Base-by-base conservation (phyloP, 2,888 invertebrate genomes). In the Tipula confusa region DNA sequence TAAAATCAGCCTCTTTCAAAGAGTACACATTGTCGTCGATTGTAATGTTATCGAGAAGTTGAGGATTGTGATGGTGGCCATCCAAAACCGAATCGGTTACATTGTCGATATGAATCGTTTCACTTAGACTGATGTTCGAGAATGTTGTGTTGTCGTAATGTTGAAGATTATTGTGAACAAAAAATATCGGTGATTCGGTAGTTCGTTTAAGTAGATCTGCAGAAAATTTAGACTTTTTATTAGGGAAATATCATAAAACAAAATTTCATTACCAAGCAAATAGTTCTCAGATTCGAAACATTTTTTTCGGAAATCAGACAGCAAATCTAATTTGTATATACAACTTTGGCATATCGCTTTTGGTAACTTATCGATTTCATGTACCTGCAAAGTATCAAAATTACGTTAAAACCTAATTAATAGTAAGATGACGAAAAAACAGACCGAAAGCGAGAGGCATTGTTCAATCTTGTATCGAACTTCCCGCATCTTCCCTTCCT, bases 401-500 rank as follows among this genome's bases (percentile, higher is more conserved):
- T n/a, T 29, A 28, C 3, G 80, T 29, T 29, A 80, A 29, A 84
- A 85, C 86, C 36, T 64, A 79, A 13, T 1, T 6, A n/a, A 83
- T 33, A 18, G 38, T 15, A 13, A 64, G 7, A 84, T 15, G 5
- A 79, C 84, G 15, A 29, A 29, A 83, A 33, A 38, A 84, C 85
- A 88, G 87, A 92, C 92, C 89, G 92, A 91, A 79, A 92, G 88
- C 83, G 92, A 91, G 86, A 92, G 89, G 87, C 92, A 92, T 84
- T 90, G 90, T 85, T 90, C 89, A 84, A 92, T 92, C 88, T 92
- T 92, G 87, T 91, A 91, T 85, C 89, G 90, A 80, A 92, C 90
- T 87, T 92, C 90, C 85, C 92, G 88, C 84, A 89, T 88, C 84
- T 90, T 89, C 83, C 91, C 91, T 86, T 90, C 90, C 2, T 24